Percentiles rank a stretch among this genome's conserved stretches.
Evolutionary conservation across 1,140 invertebrate genomes (phyloP).

Genomic region (Lucilia sericata): DNA sequence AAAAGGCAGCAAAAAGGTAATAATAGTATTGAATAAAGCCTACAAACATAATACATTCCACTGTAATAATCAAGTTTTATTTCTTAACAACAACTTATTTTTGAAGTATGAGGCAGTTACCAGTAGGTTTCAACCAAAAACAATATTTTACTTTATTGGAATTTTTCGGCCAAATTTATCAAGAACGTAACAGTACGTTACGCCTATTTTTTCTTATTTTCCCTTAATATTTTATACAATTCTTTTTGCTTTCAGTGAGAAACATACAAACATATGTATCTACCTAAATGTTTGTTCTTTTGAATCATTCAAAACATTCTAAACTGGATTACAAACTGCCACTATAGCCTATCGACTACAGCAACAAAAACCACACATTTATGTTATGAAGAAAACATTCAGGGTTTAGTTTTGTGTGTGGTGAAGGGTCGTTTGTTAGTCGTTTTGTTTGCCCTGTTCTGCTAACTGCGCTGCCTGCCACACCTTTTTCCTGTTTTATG

Average conservation of each 20-base stretch:
- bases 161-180: neutral
- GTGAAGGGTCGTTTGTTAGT: neutral
- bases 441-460: neutral
- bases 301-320: too few species aligned
- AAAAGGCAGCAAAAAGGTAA: neutral
- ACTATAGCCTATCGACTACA: too few species aligned
- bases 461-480: slow-evolving; percentile 40
- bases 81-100: too few species aligned
- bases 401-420: neutral
- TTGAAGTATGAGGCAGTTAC: too few species aligned
- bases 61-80: too few species aligned
- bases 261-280: too few species aligned
- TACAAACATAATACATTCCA: too few species aligned
- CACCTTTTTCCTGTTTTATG: slow-evolving; percentile 28
- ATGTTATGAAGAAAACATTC: too few species aligned
- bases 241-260: too few species aligned
- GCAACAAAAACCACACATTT: too few species aligned
- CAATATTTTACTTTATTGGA: neutral
- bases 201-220: neutral
- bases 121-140: neutral
- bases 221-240: neutral
- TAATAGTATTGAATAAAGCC: neutral
- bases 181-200: neutral
- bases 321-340: too few species aligned
- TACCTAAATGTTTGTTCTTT: too few species aligned